These are phyloP conservation scores for Probosciger aterrimus DNA, from an alignment of 2,113 vertebrate species.

Conservation along the genomic window DNA sequence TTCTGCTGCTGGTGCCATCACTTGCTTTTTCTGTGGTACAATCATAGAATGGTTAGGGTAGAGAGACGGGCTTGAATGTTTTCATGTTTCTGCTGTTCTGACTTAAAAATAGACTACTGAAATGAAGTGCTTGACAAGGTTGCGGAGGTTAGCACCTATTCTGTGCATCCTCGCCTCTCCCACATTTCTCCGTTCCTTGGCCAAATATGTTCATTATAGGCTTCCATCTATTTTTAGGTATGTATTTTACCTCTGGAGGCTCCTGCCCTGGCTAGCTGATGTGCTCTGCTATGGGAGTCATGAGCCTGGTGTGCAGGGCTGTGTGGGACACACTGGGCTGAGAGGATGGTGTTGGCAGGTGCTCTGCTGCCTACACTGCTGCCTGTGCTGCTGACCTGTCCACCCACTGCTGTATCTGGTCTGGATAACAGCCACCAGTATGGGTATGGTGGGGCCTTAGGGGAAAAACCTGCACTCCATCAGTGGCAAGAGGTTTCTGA, in stretches of 20 bases:
- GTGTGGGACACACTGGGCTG: rapidly evolving
- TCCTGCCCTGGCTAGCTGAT: neutral
- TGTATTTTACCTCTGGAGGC: neutral
- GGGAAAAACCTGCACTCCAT: too few relatives aligned
- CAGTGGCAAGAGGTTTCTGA: neutral
- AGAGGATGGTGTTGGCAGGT: rapidly evolving
- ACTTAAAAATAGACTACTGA: neutral
- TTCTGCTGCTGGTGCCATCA: neutral
- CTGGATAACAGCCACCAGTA: rapidly evolving
- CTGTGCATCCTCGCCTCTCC: neutral
- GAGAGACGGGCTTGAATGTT: neutral
- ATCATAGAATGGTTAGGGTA: neutral
- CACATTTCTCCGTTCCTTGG: neutral
- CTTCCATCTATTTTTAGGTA: neutral
- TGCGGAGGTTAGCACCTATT: neutral
- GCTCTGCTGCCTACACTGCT: neutral
- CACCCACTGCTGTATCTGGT: rapidly evolving
- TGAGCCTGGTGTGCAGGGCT: rapidly evolving
- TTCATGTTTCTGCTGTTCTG: neutral
- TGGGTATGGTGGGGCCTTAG: rapidly evolving
- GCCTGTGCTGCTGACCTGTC: neutral
- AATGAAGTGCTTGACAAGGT: neutral
- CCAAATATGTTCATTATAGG: rapidly evolving
- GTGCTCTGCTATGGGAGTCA: neutral
- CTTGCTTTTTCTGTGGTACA: neutral